A percentile compares a stretch with the other conserved stretches of the same genome.
Evolutionary conservation across 2,113 vertebrate species (phyloP).

Genomic region (Brienomyrus longianalis): DNA sequence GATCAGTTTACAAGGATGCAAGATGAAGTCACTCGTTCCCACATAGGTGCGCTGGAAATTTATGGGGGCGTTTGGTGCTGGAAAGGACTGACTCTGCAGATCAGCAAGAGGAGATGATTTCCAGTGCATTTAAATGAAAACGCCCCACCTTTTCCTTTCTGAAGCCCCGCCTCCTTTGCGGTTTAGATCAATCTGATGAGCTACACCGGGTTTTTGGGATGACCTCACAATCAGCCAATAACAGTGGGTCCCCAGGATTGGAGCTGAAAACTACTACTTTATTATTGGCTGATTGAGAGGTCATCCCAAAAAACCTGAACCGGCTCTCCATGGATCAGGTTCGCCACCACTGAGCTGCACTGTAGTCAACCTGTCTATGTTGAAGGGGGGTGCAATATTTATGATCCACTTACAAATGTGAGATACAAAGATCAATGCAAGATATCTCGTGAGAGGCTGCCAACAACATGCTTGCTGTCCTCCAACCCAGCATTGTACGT

Average conservation of each 20-base stretch:
- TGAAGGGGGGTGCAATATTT: not conserved
- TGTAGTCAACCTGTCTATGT: not conserved
- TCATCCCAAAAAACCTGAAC: too few species aligned
- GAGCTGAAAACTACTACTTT: too few species aligned
- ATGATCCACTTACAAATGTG: not conserved
- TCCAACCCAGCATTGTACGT: not conserved
- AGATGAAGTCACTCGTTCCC: not conserved
- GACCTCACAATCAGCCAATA: too few species aligned
- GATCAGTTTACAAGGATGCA: not conserved
- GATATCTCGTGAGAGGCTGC: too few species aligned
- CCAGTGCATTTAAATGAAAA: not conserved
- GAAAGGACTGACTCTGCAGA: not conserved
- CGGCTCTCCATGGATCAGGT: too few species aligned
- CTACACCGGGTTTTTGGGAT: not conserved
- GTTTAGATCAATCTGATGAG: not conserved
- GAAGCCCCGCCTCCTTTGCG: not conserved
- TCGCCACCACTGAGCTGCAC: not conserved
- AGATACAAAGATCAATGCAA: not conserved
- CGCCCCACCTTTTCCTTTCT: not conserved
- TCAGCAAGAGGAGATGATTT: not conserved
- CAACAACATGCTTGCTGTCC: not conserved
- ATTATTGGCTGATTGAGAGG: too few species aligned
- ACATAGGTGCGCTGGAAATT: not conserved
- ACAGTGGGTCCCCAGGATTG: too few species aligned
- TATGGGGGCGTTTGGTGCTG: not conserved